Percentiles rank a stretch among this genome's conserved stretches.
phyloP scores from a whole-genome alignment of 2,888 invertebrate genomes.

The Cactoblastis cactorum region DNA sequence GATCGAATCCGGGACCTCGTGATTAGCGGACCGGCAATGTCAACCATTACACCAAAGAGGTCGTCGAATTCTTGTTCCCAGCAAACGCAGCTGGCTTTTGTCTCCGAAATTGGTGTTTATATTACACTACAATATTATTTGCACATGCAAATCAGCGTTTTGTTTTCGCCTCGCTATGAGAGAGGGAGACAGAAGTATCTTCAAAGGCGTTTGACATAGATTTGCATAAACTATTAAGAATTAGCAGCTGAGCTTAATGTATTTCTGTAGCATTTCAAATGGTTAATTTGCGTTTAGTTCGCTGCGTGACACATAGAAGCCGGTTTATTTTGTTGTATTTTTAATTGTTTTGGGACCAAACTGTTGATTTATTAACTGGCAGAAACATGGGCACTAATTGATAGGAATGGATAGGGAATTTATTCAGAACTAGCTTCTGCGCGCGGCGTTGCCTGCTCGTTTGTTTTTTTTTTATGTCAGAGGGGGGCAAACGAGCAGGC shows the following conservation, averaged over 20 bases:
- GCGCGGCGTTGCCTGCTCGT: too few species aligned
- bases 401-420: too few species aligned
- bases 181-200: slow-evolving; percentile 33
- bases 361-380: slow-evolving; percentile 16
- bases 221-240: slow-evolving; percentile 75
- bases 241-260: slow-evolving; percentile 58
- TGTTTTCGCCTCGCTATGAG: slow-evolving; percentile 60
- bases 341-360: slow-evolving; percentile 14
- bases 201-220: slow-evolving; percentile 44
- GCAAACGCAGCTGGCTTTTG: slow-evolving; percentile 66
- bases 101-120: slow-evolving; percentile 73
- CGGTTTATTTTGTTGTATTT: slow-evolving; percentile 18
- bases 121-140: slow-evolving; percentile 73
- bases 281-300: slow-evolving; percentile 32
- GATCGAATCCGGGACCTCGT: too few species aligned
- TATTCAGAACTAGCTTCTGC: too few species aligned
- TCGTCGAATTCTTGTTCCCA: slow-evolving; percentile 62
- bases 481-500: too few species aligned
- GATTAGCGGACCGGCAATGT: too few species aligned
- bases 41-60: too few species aligned
- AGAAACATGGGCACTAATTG: too few species aligned
- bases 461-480: too few species aligned
- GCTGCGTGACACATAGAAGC: slow-evolving; percentile 33
- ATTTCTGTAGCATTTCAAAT: slow-evolving; percentile 35
- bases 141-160: slow-evolving; percentile 76